Percentiles rank a stretch among this genome's conserved stretches.
Evolutionary conservation across 2,113 vertebrate genomes (phyloP).

Genomic region (Athene cunicularia): DNA sequence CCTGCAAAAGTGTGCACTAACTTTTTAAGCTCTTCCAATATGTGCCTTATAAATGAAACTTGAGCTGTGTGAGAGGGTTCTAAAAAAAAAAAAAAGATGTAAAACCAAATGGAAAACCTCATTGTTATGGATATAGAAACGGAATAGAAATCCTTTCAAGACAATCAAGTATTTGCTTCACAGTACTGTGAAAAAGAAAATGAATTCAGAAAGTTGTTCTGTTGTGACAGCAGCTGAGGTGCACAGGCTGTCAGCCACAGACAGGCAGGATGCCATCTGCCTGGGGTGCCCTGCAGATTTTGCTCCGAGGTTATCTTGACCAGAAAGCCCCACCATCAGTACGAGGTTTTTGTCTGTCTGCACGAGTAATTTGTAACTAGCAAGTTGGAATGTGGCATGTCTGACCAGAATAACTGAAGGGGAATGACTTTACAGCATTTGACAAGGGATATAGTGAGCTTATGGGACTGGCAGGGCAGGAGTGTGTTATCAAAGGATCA

Average conservation of each 20-base stretch:
- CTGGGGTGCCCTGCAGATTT: background rate
- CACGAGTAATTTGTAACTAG: background rate
- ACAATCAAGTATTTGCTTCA: background rate
- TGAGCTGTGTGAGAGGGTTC: accelerated
- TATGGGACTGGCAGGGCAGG: background rate
- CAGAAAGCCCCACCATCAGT: accelerated
- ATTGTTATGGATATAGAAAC: background rate
- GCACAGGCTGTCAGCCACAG: background rate
- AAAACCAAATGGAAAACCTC: background rate
- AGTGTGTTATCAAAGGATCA: background rate
- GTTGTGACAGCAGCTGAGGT: background rate
- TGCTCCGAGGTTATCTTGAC: background rate
- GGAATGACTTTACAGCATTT: background rate
- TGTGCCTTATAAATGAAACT: background rate
- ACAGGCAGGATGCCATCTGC: background rate
- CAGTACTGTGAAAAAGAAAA: background rate
- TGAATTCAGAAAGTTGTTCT: background rate
- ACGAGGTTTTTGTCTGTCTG: background rate
- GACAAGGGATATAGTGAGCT: background rate
- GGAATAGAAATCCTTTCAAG: background rate
- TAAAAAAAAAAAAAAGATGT: background rate
- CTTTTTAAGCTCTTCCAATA: background rate
- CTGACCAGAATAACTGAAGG: background rate
- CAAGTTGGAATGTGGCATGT: background rate
- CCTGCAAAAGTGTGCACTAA: background rate